A percentile compares a stretch with the other conserved stretches of the same genome.
Conservation (phyloP, 1,140 invertebrate genomes). For the Medauroidea extradentata region DNA sequence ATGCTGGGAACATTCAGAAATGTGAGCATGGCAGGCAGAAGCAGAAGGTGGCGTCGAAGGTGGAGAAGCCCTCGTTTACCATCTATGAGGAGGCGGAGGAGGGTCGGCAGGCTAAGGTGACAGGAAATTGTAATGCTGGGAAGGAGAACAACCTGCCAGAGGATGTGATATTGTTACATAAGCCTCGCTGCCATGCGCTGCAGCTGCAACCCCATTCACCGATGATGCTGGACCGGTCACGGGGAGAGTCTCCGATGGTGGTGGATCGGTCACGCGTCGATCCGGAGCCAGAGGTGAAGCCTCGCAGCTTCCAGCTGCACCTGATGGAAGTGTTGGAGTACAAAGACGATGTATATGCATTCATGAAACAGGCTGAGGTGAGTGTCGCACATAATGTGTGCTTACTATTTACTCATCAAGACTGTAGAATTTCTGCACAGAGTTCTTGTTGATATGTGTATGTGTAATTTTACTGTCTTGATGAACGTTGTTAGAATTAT, state of each 20-base stretch:
- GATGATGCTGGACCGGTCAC: not conserved
- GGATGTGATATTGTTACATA: not conserved
- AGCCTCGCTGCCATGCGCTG: not conserved
- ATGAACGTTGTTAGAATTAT: too few species aligned
- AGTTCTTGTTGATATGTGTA: too few species aligned
- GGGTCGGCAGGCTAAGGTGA: not conserved
- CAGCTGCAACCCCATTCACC: not conserved
- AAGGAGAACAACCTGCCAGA: not conserved
- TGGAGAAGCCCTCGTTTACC: constrained; percentile 16
- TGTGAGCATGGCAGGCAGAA: too few species aligned
- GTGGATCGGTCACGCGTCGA: constrained; percentile 41
- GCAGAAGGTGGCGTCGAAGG: not conserved
- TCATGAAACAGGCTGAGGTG: constrained; percentile 75
- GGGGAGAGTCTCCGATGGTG: constrained; percentile 39
- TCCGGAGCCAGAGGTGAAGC: constrained; percentile 32
- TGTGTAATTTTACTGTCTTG: too few species aligned
- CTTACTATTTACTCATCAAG: too few species aligned
- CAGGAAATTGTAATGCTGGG: not conserved
- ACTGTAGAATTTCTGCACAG: too few species aligned
- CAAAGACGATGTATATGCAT: constrained; percentile 75
- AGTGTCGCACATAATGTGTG: too few species aligned
- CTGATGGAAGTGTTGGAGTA: constrained; percentile 52
- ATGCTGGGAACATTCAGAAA: too few species aligned
- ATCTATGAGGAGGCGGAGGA: constrained; percentile 23
- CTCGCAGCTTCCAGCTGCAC: constrained; percentile 20